Evolutionary conservation across 2,888 invertebrate genomes (phyloP).

Genomic region (Melipona beecheii): DNA sequence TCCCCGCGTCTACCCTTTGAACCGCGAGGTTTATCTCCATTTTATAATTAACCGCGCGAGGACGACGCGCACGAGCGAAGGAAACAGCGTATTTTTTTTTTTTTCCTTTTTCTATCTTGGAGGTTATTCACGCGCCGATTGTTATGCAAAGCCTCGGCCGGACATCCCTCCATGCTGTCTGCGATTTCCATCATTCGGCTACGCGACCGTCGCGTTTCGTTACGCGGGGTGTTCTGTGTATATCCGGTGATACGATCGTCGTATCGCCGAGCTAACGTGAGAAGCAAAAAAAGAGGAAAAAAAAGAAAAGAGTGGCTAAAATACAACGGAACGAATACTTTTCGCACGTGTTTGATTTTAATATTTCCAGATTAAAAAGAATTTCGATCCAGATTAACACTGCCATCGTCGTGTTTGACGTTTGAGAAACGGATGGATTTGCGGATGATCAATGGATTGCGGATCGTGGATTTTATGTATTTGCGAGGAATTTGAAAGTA

Average conservation of each 20-base stretch:
- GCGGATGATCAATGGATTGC: not conserved
- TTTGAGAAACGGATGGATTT: not conserved
- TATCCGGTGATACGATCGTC: not conserved
- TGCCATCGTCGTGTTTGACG: not conserved
- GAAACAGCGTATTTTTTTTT: not conserved
- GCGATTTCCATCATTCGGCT: conserved; percentile 19
- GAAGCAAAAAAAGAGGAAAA: not conserved
- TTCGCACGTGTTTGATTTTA: not conserved
- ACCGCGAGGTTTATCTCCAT: conserved; percentile 23
- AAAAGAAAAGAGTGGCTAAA: not conserved
- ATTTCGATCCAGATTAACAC: not conserved
- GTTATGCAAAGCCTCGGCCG: conserved; percentile 28
- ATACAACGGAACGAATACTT: not conserved
- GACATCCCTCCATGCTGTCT: not conserved
- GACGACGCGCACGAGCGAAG: conserved; percentile 10
- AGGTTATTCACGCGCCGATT: conserved; percentile 53
- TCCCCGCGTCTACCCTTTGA: conserved; percentile 44
- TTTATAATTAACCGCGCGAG: conserved; percentile 50
- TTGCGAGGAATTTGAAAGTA: too few species aligned
- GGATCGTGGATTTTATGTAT: not conserved
- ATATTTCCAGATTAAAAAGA: not conserved
- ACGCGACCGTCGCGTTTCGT: not conserved
- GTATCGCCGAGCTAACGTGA: not conserved
- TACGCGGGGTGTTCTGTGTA: not conserved
- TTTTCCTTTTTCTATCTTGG: not conserved